Conservation (phyloP, 2,113 vertebrate genomes). For the Cottus gobio region DNA sequence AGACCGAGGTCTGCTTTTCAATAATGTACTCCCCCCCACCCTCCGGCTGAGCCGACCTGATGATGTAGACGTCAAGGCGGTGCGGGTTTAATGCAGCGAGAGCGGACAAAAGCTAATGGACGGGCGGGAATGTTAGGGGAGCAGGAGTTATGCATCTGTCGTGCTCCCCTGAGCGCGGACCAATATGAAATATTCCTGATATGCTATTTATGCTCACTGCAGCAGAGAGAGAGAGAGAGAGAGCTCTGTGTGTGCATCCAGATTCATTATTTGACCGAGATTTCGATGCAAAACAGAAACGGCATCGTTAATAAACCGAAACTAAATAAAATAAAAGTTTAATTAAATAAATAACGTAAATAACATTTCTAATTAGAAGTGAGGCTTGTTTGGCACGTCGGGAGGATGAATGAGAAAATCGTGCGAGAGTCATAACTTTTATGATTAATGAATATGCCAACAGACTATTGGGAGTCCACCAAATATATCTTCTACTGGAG, state of each 20-base stretch:
- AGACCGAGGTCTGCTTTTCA: conserved; percentile 24
- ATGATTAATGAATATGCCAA: neutral
- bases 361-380: neutral
- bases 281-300: conserved; percentile 16
- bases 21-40: conserved; percentile 33
- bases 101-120: conserved; percentile 47
- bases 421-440: neutral
- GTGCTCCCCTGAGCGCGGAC: conserved; percentile 40
- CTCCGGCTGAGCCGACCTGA: conserved; percentile 35
- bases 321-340: neutral
- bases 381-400: neutral
- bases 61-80: conserved; percentile 30
- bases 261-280: conserved; percentile 4
- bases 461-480: neutral
- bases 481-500: neutral
- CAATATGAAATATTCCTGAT: conserved; percentile 56
- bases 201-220: conserved; percentile 48
- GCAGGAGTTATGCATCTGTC: conserved; percentile 45
- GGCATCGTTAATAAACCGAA: conserved; percentile 5
- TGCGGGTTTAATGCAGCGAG: conserved; percentile 38
- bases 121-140: conserved; percentile 35
- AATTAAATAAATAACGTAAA: neutral
- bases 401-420: neutral
- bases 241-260: too few relatives aligned
- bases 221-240: neutral